phyloP scores from a whole-genome alignment of 2,797 vertebrate species.

The Aulostomus chinensis region DNA sequence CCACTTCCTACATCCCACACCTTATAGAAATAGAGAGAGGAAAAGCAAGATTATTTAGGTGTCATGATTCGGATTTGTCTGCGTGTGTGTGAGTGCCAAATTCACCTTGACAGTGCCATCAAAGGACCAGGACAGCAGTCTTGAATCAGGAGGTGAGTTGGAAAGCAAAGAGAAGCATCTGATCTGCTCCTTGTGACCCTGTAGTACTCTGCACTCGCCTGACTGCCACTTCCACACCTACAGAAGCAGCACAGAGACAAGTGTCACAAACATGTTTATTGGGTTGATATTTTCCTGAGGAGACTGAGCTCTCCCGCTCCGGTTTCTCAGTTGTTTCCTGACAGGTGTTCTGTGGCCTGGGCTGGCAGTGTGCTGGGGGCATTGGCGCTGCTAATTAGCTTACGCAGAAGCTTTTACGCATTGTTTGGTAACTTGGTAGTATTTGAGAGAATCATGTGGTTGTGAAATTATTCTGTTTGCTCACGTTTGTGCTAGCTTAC shows the following conservation, averaged over 20 bases:
- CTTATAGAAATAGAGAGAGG: constrained; percentile 60
- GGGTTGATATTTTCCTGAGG: no score
- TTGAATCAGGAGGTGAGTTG: constrained; percentile 53
- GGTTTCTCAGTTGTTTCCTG: no score
- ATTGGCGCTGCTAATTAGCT: no score
- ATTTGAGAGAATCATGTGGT: no score
- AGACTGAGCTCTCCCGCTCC: no score
- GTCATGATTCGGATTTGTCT: background rate
- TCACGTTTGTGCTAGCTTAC: no score
- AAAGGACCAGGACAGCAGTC: constrained; percentile 90
- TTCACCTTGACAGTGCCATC: constrained; percentile 94
- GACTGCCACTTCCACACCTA: constrained; percentile 93
- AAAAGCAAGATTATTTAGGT: background rate
- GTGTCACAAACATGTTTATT: no score
- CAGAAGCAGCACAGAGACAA: constrained; percentile 28
- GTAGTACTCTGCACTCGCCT: constrained; percentile 74
- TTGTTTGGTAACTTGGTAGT: no score
- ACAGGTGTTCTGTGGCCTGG: no score
- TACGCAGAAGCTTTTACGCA: no score
- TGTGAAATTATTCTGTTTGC: no score
- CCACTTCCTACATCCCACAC: constrained; percentile 86
- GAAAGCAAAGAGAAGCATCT: constrained; percentile 85
- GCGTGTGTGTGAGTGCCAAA: background rate
- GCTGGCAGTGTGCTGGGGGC: no score
- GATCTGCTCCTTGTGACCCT: constrained; percentile 89